Conservation (phyloP, 92 coral and sea anemone genomes). For the Paragorgia papillata region DNA sequence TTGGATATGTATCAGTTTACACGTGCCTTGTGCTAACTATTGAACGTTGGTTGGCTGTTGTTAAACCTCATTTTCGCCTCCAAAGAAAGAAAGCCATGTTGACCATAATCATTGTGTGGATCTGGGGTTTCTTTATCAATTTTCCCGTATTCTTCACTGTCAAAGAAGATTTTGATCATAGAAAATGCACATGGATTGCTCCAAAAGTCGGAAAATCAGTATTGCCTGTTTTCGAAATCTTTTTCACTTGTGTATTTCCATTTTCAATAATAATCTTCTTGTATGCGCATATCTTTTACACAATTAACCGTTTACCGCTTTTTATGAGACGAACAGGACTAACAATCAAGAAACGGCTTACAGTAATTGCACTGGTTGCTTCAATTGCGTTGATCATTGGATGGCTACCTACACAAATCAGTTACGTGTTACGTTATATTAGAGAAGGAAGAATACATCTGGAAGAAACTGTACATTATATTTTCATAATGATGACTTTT, state of each 20-base stretch:
- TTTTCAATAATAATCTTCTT: neutral
- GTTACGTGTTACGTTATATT: neutral
- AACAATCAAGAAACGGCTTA: conserved; percentile 5
- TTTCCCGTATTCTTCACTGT: too few species aligned
- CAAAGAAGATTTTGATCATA: too few species aligned
- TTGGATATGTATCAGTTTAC: too few species aligned
- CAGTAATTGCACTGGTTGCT: conserved; percentile 7
- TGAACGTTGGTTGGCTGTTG: too few species aligned
- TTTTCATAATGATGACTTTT: conserved; percentile 18
- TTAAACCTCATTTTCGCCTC: too few species aligned
- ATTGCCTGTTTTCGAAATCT: too few species aligned
- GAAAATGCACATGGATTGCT: too few species aligned
- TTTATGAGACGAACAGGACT: neutral
- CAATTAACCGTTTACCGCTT: neutral
- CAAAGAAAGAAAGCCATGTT: too few species aligned
- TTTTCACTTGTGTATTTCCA: neutral
- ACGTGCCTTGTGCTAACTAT: too few species aligned
- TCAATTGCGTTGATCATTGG: conserved; percentile 13
- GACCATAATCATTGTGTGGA: too few species aligned
- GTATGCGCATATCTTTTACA: conserved; percentile 6
- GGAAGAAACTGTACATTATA: neutral
- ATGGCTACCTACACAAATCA: conserved; percentile 11
- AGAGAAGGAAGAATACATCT: conserved; percentile 21
- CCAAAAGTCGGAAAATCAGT: too few species aligned
- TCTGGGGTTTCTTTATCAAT: too few species aligned